Base-by-base conservation (phyloP, 2,797 vertebrate species). In the Syngnathus acus region DNA sequence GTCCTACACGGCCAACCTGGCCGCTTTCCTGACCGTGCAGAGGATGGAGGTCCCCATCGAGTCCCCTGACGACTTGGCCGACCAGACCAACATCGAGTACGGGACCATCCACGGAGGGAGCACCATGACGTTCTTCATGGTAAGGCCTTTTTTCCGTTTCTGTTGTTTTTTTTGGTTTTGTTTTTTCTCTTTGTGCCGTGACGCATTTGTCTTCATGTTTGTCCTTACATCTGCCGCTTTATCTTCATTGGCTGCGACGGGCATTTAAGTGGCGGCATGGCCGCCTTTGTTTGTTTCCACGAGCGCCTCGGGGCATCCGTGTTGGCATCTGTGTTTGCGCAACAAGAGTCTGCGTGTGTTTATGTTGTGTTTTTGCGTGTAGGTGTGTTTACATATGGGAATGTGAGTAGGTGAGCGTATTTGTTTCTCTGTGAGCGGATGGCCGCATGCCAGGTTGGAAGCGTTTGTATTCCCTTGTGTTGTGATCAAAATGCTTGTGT, bases 41-140 rank as follows among this genome's bases (percentile, higher is more conserved):
- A 91, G 95, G 76, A 97, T 97, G 95, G 95, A 97, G 90, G 94
- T 90, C 70, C 95, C 95, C 0, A 94, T 97, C 8, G 95, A 96
- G 84, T 97, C 95, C 0, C 93, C 95, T 0, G 95, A 96, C 0
- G 95, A 97, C 87, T 82, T 97, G 80, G 95, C 95, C 0, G 94
- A 97, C 80, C 95, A 97, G 84, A 97, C 95, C 81, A 97, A 97
- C 87, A 97, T 97, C 0, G 94, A 95, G 78, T 97, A 96, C 0
- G 95, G 95, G 68, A 97, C 95, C 63, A 96, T 97, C 79, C 95
- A 97, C 0, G 95, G 94, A 1, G 95, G 95, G 26, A 96, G 94
- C 85, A 97, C 94, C 76, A 97, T 97, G 95, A 96, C 95, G 71
- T 97, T 97, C 91, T 97, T 97, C 82, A 95, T 96, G 93, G 94